phyloP scores from a whole-genome alignment of 92 coral and sea anemone species.

The Scolanthus callimorphus region DNA sequence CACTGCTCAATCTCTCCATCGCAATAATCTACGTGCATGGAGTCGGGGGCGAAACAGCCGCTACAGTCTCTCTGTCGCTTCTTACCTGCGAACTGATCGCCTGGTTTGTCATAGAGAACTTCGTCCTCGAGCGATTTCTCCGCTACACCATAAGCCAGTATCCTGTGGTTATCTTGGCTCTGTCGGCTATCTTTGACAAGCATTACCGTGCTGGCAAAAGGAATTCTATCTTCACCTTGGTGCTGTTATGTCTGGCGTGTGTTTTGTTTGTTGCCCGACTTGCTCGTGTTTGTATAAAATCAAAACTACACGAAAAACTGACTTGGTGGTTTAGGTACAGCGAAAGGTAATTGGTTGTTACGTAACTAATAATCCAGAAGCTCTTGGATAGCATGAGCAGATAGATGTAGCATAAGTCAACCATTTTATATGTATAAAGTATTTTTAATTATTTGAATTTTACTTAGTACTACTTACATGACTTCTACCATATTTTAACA shows the following conservation, averaged over 20 bases:
- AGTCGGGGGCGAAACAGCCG: constrained; percentile 44
- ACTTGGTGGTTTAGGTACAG: neutral
- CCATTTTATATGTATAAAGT: no score
- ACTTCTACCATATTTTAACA: no score
- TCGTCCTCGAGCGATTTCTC: constrained; percentile 53
- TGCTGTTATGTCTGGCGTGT: constrained; percentile 56
- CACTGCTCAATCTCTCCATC: constrained; percentile 79
- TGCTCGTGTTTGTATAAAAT: constrained; percentile 40
- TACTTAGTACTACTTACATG: no score
- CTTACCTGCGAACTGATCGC: constrained; percentile 64
- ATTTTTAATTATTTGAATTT: no score
- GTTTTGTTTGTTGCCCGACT: constrained; percentile 57
- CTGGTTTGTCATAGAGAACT: constrained; percentile 81
- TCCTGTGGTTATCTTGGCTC: constrained; percentile 82
- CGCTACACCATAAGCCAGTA: constrained; percentile 74
- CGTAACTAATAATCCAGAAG: no score
- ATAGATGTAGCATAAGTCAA: no score
- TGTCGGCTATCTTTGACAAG: constrained; percentile 80
- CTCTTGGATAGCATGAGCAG: no score
- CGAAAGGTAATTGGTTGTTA: no score
- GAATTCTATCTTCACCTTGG: constrained; percentile 63
- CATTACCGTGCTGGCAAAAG: constrained; percentile 69
- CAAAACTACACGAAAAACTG: constrained; percentile 3
- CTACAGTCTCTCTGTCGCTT: constrained; percentile 57
- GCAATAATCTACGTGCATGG: constrained; percentile 68